Evolutionary conservation across 2,888 invertebrate species (phyloP).

Genomic region (Tetrapedia diversipes): DNA sequence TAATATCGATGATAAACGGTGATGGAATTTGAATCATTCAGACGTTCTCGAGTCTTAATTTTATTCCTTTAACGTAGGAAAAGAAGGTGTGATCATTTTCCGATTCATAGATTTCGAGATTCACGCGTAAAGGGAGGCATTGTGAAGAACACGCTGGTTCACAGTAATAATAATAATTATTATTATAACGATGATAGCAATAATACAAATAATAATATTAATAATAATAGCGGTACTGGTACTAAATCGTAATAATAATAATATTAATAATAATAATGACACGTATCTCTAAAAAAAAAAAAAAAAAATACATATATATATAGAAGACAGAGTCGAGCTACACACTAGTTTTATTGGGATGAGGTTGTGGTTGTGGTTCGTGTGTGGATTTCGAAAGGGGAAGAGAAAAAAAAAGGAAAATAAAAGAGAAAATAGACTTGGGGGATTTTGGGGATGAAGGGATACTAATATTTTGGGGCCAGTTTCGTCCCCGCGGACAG

Average conservation of each 20-base stretch:
- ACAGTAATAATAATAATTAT: slow-evolving; percentile 79
- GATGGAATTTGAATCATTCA: not conserved
- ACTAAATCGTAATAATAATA: slow-evolving; percentile 78
- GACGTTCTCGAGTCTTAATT: not conserved
- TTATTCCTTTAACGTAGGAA: not conserved
- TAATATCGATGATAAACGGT: not conserved
- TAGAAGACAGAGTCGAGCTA: slow-evolving; percentile 73
- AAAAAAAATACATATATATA: too few relatives aligned
- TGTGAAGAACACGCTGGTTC: slow-evolving; percentile 40
- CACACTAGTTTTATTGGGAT: slow-evolving; percentile 75
- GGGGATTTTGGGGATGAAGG: slow-evolving; percentile 45
- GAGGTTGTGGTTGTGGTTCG: slow-evolving; percentile 65
- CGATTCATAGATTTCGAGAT: too few relatives aligned
- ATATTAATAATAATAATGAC: slow-evolving; percentile 76
- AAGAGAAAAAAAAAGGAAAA: slow-evolving; percentile 60
- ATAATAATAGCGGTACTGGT: slow-evolving; percentile 78
- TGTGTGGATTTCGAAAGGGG: slow-evolving; percentile 60
- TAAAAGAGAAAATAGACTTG: not conserved
- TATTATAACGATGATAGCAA: slow-evolving; percentile 80
- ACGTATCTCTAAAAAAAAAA: slow-evolving; percentile 66
- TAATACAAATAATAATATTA: slow-evolving; percentile 81
- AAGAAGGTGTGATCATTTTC: not conserved
- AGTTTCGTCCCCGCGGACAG: slow-evolving; percentile 76
- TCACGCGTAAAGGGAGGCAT: not conserved
- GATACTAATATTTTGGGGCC: slow-evolving; percentile 34